These are phyloP conservation scores for Camponotus fellah DNA, from an alignment of 2,888 invertebrate species.

Conservation along the genomic window DNA sequence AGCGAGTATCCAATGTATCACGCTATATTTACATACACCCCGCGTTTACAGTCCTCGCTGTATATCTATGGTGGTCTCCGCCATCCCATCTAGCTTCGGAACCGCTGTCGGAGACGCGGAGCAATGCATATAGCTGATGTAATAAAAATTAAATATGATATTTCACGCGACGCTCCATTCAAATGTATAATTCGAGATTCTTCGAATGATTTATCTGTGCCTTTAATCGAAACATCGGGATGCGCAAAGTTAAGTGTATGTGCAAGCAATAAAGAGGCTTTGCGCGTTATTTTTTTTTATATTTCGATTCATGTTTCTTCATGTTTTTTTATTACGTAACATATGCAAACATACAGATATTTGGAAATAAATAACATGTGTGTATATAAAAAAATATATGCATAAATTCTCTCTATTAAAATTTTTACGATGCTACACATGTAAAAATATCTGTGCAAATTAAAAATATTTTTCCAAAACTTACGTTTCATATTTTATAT, in stretches of 20 bases:
- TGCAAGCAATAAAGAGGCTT: not conserved
- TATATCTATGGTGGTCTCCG: constrained; percentile 73
- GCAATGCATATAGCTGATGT: constrained; percentile 79
- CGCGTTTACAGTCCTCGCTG: constrained; percentile 78
- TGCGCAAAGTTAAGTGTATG: not conserved
- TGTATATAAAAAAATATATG: not conserved
- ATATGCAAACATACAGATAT: not conserved
- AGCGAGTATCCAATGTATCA: constrained; percentile 86
- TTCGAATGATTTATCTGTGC: constrained; percentile 43
- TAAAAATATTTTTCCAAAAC: not conserved
- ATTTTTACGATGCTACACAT: not conserved
- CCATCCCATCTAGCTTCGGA: constrained; percentile 49
- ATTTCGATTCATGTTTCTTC: not conserved
- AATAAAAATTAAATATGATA: constrained; percentile 86
- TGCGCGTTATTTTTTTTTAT: not conserved
- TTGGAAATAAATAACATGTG: not conserved
- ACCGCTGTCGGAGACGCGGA: constrained; percentile 59
- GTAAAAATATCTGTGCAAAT: not conserved
- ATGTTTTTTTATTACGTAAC: not conserved
- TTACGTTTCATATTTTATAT: not conserved
- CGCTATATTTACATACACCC: constrained; percentile 85
- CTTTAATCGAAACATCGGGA: not conserved
- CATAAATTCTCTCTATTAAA: constrained; percentile 2
- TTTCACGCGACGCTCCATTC: constrained; percentile 73
- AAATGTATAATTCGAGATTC: constrained; percentile 80